Percentiles rank a stretch among this genome's conserved stretches.
Conservation (phyloP, 2,797 vertebrate genomes). For the Orientallactaga sibirica region DNA sequence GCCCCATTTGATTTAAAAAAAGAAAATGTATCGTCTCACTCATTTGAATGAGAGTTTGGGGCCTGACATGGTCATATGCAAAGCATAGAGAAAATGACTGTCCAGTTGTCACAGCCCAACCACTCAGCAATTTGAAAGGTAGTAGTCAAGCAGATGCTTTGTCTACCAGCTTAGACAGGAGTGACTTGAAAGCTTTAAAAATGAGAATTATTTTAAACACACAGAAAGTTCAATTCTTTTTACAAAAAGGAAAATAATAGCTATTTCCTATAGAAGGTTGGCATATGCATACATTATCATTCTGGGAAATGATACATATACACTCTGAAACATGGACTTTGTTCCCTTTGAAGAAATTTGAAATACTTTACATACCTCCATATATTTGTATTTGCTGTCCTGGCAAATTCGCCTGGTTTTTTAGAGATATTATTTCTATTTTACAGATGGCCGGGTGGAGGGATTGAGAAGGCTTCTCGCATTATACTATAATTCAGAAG, state of each 20-base stretch:
- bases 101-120: neutral
- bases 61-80: neutral
- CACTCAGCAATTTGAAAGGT: neutral
- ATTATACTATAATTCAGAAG: constrained; percentile 10
- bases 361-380: constrained; percentile 41
- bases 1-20: constrained; percentile 39
- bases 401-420: constrained; percentile 44
- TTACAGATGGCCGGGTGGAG: constrained; percentile 26
- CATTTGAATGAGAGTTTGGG: constrained; percentile 57
- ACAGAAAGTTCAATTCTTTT: neutral
- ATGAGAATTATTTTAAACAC: neutral
- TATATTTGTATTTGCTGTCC: constrained; percentile 38
- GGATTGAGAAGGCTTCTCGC: neutral
- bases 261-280: constrained; percentile 1
- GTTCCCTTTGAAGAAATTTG: constrained; percentile 25
- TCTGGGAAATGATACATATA: neutral
- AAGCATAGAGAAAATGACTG: constrained; percentile 39
- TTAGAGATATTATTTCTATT: constrained; percentile 53
- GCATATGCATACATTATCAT: neutral
- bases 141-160: neutral
- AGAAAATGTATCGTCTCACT: constrained; percentile 5
- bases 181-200: neutral
- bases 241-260: neutral
- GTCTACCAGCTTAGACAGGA: neutral
- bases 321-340: constrained; percentile 33